These are phyloP conservation scores for Chaenodraco wilsoni DNA, from an alignment of 2,797 vertebrate genomes.

Conservation along the genomic window DNA sequence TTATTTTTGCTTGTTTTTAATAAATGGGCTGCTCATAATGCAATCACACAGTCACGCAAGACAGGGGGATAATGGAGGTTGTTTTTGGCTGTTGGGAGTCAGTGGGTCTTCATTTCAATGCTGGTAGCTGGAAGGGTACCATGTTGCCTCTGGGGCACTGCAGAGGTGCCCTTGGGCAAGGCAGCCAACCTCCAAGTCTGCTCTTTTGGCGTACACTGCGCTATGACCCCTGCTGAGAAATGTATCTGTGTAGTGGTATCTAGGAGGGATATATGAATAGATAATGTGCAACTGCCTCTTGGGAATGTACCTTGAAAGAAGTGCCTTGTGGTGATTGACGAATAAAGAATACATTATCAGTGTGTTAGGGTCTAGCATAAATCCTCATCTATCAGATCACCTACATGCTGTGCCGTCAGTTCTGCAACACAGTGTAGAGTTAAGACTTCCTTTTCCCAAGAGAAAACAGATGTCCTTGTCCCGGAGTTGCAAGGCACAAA, in stretches of 20 bases:
- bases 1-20: not conserved
- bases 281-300: too few relatives aligned
- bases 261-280: too few relatives aligned
- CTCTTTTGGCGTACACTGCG: too few relatives aligned
- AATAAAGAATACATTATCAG: constrained; percentile 30
- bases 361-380: constrained; percentile 30
- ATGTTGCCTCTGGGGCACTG: too few relatives aligned
- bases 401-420: constrained; percentile 23
- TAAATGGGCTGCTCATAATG: constrained; percentile 5
- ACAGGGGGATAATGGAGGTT: constrained; percentile 26
- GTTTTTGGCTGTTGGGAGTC: not conserved
- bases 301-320: too few relatives aligned
- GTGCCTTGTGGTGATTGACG: too few relatives aligned
- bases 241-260: too few relatives aligned
- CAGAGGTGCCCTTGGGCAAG: too few relatives aligned
- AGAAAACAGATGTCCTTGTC: constrained; percentile 69
- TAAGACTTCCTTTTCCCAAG: constrained; percentile 41
- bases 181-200: too few relatives aligned
- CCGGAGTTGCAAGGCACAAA: constrained; percentile 44
- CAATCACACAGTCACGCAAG: constrained; percentile 10
- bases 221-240: too few relatives aligned
- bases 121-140: too few relatives aligned
- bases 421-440: constrained; percentile 39
- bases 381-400: constrained; percentile 33
- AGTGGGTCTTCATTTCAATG: too few relatives aligned